Base-by-base conservation (phyloP, 2,888 invertebrate species). In the Glyphotaelius pellucidus region DNA sequence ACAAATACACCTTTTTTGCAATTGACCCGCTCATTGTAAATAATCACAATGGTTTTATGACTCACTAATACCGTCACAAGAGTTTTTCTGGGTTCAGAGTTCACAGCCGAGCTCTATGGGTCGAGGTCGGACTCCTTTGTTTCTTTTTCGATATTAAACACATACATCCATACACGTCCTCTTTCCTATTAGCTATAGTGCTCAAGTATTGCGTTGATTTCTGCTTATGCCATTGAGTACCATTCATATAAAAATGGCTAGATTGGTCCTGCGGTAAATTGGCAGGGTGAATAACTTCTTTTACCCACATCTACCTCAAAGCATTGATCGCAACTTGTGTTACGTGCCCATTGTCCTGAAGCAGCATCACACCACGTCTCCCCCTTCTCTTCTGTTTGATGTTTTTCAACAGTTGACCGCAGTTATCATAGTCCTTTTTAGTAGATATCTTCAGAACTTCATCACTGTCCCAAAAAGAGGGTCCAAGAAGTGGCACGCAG, bases 61-160 rank as follows among this genome's bases (percentile, higher is more conserved):
- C 25, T 67, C 67, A 67, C 11, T n/a, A n/a, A 7, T 67, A 67
- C 25, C 25, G 67, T 67, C 67, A 67, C 67, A 67, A 67, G 9
- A 25, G 32, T 83, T 83, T 83, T 83, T 83, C 35, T 38, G 19
- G 25, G 83, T 35, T 32, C 83, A 83, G 83, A 83, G 83, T 31
- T 83, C 83, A 35, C 32, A 35, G 11, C 83, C 32, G 83, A 83
- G 83, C 83, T 32, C 83, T 35, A 86, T 42, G 42, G 86, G 86
- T 38, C 86, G 86, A 42, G 86, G 86, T 86, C 38, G 4, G 12
- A 14, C 38, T 25, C 86, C 42, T 38, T 38, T 86, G 42, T 42
- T 42, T 42, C n/a, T 25, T 67, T n/a, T 25, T 85, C 42, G 15
- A n/a, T n/a, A 32, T 31, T 14, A 32, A 31, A 31, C 81, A 32